These are phyloP conservation scores for Agrilus planipennis DNA, from an alignment of 1,140 invertebrate genomes.

Conservation along the genomic window DNA sequence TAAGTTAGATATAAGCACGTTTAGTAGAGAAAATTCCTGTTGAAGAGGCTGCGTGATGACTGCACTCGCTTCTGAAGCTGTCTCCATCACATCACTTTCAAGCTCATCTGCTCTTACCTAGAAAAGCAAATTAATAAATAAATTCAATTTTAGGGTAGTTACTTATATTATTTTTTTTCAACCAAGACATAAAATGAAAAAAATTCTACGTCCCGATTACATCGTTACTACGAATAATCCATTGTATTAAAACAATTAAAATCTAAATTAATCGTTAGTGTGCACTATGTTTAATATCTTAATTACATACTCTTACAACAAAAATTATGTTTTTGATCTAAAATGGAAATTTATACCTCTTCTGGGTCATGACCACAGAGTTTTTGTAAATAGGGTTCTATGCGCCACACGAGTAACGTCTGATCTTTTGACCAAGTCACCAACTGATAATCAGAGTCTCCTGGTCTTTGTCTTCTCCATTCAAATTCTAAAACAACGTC, in stretches of 20 bases:
- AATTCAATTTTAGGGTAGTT: no score
- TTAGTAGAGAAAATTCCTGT: conserved; percentile 79
- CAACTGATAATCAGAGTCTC: conserved; percentile 65
- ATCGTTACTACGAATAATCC: no score
- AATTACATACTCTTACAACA: no score
- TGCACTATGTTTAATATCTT: no score
- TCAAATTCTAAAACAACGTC: conserved; percentile 93
- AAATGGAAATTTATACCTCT: no score
- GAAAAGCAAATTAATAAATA: no score
- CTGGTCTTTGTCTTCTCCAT: conserved; percentile 61
- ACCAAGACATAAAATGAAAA: no score
- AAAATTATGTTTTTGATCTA: no score
- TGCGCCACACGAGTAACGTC: conserved; percentile 79
- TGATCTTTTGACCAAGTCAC: conserved; percentile 94
- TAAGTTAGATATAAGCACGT: conserved; percentile 77
- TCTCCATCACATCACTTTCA: background rate
- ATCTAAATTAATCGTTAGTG: no score
- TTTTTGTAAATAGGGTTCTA: conserved; percentile 73
- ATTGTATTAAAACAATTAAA: no score
- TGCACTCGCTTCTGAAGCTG: conserved; percentile 1
- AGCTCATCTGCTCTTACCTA: background rate
- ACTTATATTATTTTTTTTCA: no score
- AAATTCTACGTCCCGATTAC: no score
- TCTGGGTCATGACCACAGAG: conserved; percentile 47
- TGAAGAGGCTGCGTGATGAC: conserved; percentile 41